Evolutionary conservation across 1,140 invertebrate species (phyloP), one percentile per base, ranked within the genome.

Genomic region (Rhizoglyphus robini): DNA sequence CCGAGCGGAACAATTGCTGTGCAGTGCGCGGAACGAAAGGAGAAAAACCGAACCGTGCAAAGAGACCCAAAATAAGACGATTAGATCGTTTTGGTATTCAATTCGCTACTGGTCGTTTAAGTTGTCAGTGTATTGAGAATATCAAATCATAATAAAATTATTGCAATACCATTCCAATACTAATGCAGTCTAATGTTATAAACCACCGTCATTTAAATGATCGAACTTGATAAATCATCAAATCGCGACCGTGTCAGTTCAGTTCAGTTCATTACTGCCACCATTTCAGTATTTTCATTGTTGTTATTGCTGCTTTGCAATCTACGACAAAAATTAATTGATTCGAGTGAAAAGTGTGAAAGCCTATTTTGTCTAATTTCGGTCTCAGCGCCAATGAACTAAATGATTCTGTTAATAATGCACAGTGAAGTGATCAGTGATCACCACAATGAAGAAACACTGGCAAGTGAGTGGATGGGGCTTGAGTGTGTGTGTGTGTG

Each of bases 331-430:
- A n/a, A n/a, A n/a, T n/a, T n/a, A n/a, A n/a, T n/a, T n/a, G n/a
- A n/a, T 11, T 11, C 57, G 25, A 60, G n/a, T 29, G 25, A 23
- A 11, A 13, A 13, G 23, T 20, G 48, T 27, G n/a, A 60, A 60
- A 60, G 58, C 36, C 36, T 60, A 60, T 60, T 60, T 60, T 34
- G 58, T 60, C 58, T 60, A 60, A 60, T 60, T 60, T 60, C 29
- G 15, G 27, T 58, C 15, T 18, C 15, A 15, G 32, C 15, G 15
- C 18, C 2, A 51, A 27, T 27, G 2, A 51, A 18, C 36, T 11
- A 41, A 41, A 41, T 18, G 36, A 41, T 41, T 41, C 8, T 41
- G 36, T 41, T 41, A 41, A 41, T 41, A 41, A 41, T 18, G 36
- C 8, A 27, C 15, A 51, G n/a, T 4, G 29, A 23, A n/a, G 23